Conservation (phyloP, 2,888 invertebrate species). For the Drosophila kambysellisi region DNA sequence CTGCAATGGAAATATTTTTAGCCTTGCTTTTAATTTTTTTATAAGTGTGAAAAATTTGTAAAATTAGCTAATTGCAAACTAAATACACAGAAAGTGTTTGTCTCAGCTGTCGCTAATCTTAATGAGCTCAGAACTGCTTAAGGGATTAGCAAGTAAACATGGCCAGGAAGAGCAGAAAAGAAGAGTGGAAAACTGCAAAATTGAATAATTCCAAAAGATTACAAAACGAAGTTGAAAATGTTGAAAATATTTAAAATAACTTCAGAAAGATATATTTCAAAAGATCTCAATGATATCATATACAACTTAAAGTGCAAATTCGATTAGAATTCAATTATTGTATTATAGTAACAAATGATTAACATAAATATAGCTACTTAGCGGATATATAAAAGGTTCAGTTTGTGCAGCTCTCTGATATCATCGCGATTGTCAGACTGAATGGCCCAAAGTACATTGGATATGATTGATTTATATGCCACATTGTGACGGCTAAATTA, state of each 20-base stretch:
- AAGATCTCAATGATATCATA: neutral
- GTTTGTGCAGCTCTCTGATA: constrained; percentile 11
- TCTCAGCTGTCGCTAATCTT: constrained; percentile 1
- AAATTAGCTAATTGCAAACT: constrained; percentile 14
- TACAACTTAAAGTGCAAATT: neutral
- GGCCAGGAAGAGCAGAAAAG: neutral
- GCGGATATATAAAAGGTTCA: neutral
- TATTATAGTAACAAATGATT: neutral
- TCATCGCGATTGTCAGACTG: constrained; percentile 26
- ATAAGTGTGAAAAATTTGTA: neutral
- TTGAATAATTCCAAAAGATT: neutral
- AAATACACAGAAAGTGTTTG: constrained; percentile 7
- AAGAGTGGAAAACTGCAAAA: neutral
- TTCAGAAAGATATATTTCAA: neutral
- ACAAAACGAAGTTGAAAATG: neutral
- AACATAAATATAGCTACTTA: neutral
- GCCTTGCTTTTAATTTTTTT: neutral
- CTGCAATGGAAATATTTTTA: neutral
- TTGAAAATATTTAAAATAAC: neutral
- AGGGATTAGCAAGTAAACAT: neutral
- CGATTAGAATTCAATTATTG: neutral
- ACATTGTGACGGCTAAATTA: constrained; percentile 42
- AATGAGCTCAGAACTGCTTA: constrained; percentile 4
- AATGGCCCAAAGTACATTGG: constrained; percentile 36
- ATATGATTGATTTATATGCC: constrained; percentile 63